These are phyloP conservation scores for Caenorhabditis tropicalis DNA, from an alignment of 1,140 invertebrate species.

Conservation along the genomic window DNA sequence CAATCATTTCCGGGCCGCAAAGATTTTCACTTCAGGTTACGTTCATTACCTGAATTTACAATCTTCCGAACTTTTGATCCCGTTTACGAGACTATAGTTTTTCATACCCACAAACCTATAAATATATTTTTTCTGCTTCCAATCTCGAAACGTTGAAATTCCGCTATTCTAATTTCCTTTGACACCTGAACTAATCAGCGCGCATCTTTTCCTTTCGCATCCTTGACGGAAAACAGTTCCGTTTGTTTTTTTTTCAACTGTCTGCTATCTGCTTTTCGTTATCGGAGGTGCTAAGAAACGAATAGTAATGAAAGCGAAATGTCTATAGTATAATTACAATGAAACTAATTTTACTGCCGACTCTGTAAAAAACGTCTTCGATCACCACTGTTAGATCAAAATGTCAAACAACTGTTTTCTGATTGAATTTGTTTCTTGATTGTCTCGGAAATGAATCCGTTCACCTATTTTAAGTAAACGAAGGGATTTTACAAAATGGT, in stretches of 20 bases:
- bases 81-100: not conserved
- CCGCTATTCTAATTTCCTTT: conserved; percentile 3
- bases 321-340: conserved; percentile 25
- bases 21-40: not conserved
- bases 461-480: too few relatives aligned
- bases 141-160: conserved; percentile 7
- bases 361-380: too few relatives aligned
- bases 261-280: not conserved
- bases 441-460: too few relatives aligned
- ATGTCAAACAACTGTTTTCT: not conserved
- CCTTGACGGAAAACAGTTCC: conserved; percentile 41
- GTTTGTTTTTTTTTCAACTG: conserved; percentile 3
- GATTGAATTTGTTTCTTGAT: not conserved
- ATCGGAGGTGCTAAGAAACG: conserved; percentile 31
- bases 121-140: not conserved
- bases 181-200: conserved; percentile 34
- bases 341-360: not conserved
- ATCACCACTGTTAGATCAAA: not conserved
- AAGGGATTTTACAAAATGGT: too few relatives aligned
- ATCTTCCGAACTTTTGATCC: conserved; percentile 8
- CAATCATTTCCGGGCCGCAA: not conserved
- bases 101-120: not conserved
- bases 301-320: conserved; percentile 39
- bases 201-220: conserved; percentile 7
- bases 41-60: not conserved